A percentile compares a stretch with the other conserved stretches of the same genome.
These are phyloP conservation scores for Falcaria lacertinaria DNA, from an alignment of 2,888 invertebrate genomes.

Conservation along the genomic window DNA sequence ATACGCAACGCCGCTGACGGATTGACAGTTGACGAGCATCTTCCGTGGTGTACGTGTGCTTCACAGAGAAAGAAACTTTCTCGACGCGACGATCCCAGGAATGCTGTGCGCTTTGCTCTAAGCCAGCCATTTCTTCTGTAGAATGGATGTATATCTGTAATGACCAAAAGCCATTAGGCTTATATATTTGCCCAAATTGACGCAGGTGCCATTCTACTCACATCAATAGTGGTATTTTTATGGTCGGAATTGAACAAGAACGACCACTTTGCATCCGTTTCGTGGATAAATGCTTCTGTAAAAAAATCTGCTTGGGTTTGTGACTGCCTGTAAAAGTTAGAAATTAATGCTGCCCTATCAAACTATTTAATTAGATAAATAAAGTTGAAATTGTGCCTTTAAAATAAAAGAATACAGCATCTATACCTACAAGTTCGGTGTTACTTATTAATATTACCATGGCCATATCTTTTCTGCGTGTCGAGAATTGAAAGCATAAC, in stretches of 20 bases:
- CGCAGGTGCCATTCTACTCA: no score
- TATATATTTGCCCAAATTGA: no score
- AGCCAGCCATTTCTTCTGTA: constrained; percentile 84
- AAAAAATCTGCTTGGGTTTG: constrained; percentile 57
- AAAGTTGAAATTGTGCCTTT: no score
- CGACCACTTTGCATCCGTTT: constrained; percentile 84
- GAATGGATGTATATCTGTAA: constrained; percentile 82
- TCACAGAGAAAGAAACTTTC: constrained; percentile 83
- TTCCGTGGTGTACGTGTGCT: constrained; percentile 87
- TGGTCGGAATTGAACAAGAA: constrained; percentile 76
- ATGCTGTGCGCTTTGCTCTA: constrained; percentile 85
- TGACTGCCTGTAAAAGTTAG: constrained; percentile 55
- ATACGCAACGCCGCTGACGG: constrained; percentile 86
- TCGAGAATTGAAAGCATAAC: constrained; percentile 85
- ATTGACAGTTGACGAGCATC: constrained; percentile 84
- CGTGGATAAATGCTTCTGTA: constrained; percentile 79
- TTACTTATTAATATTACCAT: constrained; percentile 52
- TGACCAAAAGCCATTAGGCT: background rate
- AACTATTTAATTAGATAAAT: no score
- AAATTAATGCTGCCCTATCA: no score
- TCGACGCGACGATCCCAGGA: constrained; percentile 83
- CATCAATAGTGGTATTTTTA: constrained; percentile 66
- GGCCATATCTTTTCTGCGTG: constrained; percentile 79
- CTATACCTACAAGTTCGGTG: no score
- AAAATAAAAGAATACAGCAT: no score